Evolutionary conservation across 2,888 invertebrate species (phyloP), one percentile per base, ranked within the genome.

Genomic region (Carabus problematicus): DNA sequence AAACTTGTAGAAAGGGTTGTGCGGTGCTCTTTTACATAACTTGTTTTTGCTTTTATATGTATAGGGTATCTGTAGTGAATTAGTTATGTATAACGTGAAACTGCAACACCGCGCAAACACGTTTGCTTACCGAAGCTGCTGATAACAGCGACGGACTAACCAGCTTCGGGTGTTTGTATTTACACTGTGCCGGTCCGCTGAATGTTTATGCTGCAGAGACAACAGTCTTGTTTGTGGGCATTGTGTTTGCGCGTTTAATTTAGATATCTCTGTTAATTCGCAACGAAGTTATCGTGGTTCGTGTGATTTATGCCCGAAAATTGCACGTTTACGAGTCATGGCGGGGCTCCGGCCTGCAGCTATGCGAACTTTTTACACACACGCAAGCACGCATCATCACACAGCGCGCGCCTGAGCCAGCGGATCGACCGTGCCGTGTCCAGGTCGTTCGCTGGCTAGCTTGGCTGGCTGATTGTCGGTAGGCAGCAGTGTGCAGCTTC

Each of bases 281-380:
- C 40, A 56, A 58, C 18, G 49, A 58, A 40, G 66, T 58, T 58
- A 59, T 68, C 60, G 60, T 68, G 61, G 54, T 47, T 8, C 12
- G 54, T 43, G 68, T 68, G 68, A 68, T 68, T 68, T 68, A 68
- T 68, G 68, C 54, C 16, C 54, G 61, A 61, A 68, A 68, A 68
- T 68, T 60, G 68, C 68, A 68, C 61, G 60, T 54, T 68, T 67
- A 52, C 67, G 29, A 29, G 12, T 12, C 59, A 11, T 11, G 41
- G 66, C 45, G 29, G 56, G 58, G 64, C 29, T 64, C 56, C 56
- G 39, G 52, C 52, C 7, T 19, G 52, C 52, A 19, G 52, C 18
- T 19, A 45, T 14, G 45, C n/a, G 45, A 11, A 45, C 45, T 45
- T 14, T 45, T 11, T 45, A 14, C 45, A 45, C 11, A 14, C 47